Conservation (phyloP, 2,113 vertebrate species). For the Sinosuthora webbiana region DNA sequence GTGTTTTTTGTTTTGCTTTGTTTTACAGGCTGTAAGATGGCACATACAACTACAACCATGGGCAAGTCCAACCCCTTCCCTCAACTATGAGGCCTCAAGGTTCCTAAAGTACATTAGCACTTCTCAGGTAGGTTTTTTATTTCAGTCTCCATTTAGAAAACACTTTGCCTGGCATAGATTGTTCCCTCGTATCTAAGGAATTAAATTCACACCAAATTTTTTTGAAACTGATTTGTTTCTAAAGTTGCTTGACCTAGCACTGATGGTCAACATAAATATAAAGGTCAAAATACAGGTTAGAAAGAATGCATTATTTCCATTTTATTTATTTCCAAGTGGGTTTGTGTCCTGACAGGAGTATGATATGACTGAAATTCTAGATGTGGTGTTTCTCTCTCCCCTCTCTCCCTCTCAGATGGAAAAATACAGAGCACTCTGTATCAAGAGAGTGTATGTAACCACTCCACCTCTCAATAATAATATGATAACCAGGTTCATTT, state of each 20-base stretch:
- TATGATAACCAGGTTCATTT: neutral
- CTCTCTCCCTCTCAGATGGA: neutral
- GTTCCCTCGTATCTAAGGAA: neutral
- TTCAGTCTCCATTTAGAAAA: neutral
- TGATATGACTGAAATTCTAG: neutral
- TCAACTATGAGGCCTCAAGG: slow-evolving; percentile 86
- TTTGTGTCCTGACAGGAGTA: neutral
- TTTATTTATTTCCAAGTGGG: neutral
- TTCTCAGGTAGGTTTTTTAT: slow-evolving; percentile 78
- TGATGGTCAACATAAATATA: neutral
- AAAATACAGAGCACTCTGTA: neutral
- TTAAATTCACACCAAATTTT: neutral
- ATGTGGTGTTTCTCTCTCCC: neutral
- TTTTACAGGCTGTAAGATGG: slow-evolving; percentile 82
- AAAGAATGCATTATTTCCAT: neutral
- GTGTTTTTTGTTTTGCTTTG: neutral
- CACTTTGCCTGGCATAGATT: neutral
- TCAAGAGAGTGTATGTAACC: neutral
- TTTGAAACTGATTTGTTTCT: neutral
- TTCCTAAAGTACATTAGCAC: slow-evolving; percentile 91
- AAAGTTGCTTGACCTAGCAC: neutral
- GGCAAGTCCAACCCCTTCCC: slow-evolving; percentile 80
- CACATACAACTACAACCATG: slow-evolving; percentile 88
- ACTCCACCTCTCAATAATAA: neutral
- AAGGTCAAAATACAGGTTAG: neutral